phyloP scores from a whole-genome alignment of 30 jellyfish, hydroid and myxozoan genomes.

The Euphysa ruthae region DNA sequence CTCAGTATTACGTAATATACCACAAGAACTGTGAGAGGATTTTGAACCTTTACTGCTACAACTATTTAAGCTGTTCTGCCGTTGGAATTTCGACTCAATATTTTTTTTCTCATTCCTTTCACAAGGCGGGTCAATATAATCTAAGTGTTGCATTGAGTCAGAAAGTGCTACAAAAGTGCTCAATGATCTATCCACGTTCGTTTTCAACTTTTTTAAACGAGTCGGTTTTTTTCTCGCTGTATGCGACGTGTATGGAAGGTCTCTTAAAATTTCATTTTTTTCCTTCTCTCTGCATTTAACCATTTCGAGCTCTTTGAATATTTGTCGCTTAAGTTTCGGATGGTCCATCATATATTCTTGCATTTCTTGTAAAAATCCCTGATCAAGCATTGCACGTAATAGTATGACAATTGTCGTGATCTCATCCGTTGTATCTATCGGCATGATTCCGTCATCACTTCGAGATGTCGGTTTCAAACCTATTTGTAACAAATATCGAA shows the following conservation, averaged over 20 bases:
- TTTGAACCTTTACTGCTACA: conserved; percentile 16
- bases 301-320: conserved; percentile 53
- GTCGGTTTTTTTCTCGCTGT: background rate
- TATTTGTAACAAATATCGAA: conserved; percentile 39
- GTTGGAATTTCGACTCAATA: background rate
- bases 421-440: conserved; percentile 73
- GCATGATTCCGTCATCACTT: conserved; percentile 52
- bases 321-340: conserved; percentile 67
- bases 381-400: conserved; percentile 62
- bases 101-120: background rate
- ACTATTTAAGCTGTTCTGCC: conserved; percentile 20
- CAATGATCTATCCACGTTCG: conserved; percentile 1
- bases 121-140: background rate
- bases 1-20: conserved; percentile 10
- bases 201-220: background rate
- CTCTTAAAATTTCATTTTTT: conserved; percentile 15
- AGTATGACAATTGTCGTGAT: conserved; percentile 48
- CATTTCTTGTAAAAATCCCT: conserved; percentile 57
- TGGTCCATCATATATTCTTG: conserved; percentile 61
- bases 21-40: conserved; percentile 21
- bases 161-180: conserved; percentile 14
- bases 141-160: conserved; percentile 12
- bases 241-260: conserved; percentile 36
- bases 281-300: conserved; percentile 34
- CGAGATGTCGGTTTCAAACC: conserved; percentile 42